phyloP scores from a whole-genome alignment of 1,140 invertebrate genomes.

The Drosophila truncata region DNA sequence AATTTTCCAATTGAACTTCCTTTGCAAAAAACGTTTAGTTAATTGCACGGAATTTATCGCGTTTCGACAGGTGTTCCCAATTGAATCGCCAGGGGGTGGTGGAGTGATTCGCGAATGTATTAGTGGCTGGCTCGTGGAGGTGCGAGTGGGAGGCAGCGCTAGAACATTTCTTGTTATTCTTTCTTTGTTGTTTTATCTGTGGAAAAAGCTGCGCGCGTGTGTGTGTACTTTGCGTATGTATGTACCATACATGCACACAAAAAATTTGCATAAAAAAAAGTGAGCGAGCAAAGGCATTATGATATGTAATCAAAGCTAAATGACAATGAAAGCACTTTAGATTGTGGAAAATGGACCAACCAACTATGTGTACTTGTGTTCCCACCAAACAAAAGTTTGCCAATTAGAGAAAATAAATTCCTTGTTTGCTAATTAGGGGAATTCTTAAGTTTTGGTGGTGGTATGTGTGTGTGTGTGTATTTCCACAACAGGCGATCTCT shows the following conservation, averaged over 20 bases:
- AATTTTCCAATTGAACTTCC: slow-evolving; percentile 38
- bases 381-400: slow-evolving; percentile 19
- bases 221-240: slow-evolving; percentile 19
- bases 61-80: slow-evolving; percentile 60
- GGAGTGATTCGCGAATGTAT: slow-evolving; percentile 28
- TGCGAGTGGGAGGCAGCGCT: slow-evolving; percentile 46
- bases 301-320: slow-evolving; percentile 58
- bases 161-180: slow-evolving; percentile 75
- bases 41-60: slow-evolving; percentile 56
- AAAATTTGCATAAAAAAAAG: slow-evolving; percentile 62
- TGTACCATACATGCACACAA: slow-evolving; percentile 66
- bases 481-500: slow-evolving; percentile 22
- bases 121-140: slow-evolving; percentile 45
- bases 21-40: slow-evolving; percentile 8
- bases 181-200: slow-evolving; percentile 80
- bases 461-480: slow-evolving; percentile 2
- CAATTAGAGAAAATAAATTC: slow-evolving; percentile 25
- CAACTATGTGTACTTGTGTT: slow-evolving; percentile 17
- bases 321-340: slow-evolving; percentile 39
- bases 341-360: slow-evolving; percentile 16
- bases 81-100: slow-evolving; percentile 24
- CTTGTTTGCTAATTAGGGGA: slow-evolving; percentile 12
- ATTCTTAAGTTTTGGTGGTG: background rate
- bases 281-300: slow-evolving; percentile 30
- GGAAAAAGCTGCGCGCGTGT: slow-evolving; percentile 62